These are phyloP conservation scores for Lamprologus speciosus DNA, from an alignment of 2,113 vertebrate genomes.

Conservation along the genomic window DNA sequence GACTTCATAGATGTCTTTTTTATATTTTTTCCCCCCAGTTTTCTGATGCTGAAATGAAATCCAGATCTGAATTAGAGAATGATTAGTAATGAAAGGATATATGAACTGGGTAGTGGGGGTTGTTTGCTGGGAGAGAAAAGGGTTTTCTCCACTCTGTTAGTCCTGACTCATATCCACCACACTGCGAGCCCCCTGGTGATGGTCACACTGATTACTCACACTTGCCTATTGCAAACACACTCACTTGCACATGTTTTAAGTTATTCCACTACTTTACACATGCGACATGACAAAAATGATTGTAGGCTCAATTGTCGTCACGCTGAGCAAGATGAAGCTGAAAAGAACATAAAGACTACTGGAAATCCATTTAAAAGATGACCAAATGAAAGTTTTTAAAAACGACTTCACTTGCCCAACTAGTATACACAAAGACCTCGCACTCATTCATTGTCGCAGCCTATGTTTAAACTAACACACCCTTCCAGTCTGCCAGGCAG, in stretches of 20 bases:
- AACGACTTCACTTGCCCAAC: neutral
- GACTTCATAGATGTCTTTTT: constrained; percentile 51
- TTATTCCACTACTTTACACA: constrained; percentile 26
- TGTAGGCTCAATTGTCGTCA: neutral
- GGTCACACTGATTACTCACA: constrained; percentile 56
- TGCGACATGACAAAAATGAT: constrained; percentile 4
- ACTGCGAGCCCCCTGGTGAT: constrained; percentile 47
- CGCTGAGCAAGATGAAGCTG: neutral
- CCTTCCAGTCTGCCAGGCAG: constrained; percentile 63
- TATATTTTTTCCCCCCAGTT: constrained; percentile 10
- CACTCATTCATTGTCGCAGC: constrained; percentile 19
- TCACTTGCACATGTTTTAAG: constrained; percentile 27
- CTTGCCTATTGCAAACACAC: constrained; percentile 41
- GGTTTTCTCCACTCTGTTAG: constrained; percentile 28
- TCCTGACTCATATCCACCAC: constrained; percentile 61
- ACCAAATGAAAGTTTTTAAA: neutral
- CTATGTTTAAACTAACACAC: constrained; percentile 57
- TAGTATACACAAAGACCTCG: constrained; percentile 6
- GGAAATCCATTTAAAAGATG: neutral
- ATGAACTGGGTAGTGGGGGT: neutral
- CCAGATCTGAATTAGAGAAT: constrained; percentile 67
- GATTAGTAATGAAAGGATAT: constrained; percentile 67
- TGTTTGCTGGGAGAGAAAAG: neutral
- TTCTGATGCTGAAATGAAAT: constrained; percentile 65
- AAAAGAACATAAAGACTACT: neutral